Evolutionary conservation across 2,888 invertebrate genomes (phyloP).

Genomic region (Nematopogon swammerdamellus): DNA sequence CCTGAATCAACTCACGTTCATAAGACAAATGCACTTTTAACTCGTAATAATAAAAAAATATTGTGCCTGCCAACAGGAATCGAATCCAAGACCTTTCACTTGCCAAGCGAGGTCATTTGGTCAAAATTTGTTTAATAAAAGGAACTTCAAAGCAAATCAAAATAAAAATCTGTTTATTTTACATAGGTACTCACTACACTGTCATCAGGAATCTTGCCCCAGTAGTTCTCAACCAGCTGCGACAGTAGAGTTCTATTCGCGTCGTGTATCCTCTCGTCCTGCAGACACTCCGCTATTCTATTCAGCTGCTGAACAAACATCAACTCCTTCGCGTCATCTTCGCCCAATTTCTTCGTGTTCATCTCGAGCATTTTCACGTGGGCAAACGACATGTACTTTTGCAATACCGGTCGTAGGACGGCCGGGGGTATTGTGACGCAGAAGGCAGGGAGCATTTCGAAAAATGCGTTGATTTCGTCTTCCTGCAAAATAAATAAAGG

Average conservation of each 20-base stretch:
- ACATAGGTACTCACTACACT: slow-evolving; percentile 36
- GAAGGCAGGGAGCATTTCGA: slow-evolving; percentile 49
- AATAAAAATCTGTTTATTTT: no score
- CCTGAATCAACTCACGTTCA: no score
- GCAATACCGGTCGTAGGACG: slow-evolving; percentile 50
- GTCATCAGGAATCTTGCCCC: slow-evolving; percentile 35
- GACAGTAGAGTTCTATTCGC: slow-evolving; percentile 54
- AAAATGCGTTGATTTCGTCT: slow-evolving; percentile 38
- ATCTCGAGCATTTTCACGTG: slow-evolving; percentile 20
- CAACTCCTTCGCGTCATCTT: slow-evolving; percentile 13
- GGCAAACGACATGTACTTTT: slow-evolving; percentile 39
- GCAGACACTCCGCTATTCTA: slow-evolving; percentile 36
- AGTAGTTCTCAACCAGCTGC: slow-evolving; percentile 44
- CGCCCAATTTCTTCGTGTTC: slow-evolving; percentile 12
- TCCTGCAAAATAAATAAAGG: no score
- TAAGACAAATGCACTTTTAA: no score
- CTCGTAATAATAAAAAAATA: no score
- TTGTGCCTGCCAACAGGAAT: no score
- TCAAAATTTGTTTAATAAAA: no score
- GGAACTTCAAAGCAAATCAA: no score
- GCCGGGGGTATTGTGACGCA: slow-evolving; percentile 58
- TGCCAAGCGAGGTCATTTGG: no score
- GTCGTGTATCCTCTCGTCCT: slow-evolving; percentile 53
- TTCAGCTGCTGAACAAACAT: slow-evolving; percentile 26
- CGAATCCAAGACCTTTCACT: no score